Evolutionary conservation across 2,888 invertebrate species (phyloP).

Genomic region (Epinotia nisella): DNA sequence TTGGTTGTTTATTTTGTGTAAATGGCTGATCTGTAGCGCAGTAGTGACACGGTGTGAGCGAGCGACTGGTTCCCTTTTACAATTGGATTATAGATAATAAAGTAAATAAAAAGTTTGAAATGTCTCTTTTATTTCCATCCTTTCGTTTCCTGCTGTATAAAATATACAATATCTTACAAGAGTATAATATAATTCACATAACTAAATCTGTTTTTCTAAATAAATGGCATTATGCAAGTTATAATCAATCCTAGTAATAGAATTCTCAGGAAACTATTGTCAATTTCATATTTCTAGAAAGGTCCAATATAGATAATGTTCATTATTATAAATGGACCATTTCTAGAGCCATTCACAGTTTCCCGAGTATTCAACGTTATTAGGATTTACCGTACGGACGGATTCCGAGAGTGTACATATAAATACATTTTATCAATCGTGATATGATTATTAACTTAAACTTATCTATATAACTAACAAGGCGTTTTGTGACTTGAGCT

Average conservation of each 20-base stretch:
- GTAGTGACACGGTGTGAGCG: constrained; percentile 81
- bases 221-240: constrained; percentile 18
- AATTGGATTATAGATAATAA: constrained; percentile 84
- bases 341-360: too few species aligned
- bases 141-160: constrained; percentile 18
- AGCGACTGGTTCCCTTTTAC: constrained; percentile 83
- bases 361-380: not conserved
- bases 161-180: constrained; percentile 41
- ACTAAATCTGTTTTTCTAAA: not conserved
- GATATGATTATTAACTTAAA: not conserved
- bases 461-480: constrained; percentile 22
- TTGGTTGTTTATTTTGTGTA: constrained; percentile 83
- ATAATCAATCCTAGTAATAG: not conserved
- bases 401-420: constrained; percentile 9
- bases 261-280: not conserved
- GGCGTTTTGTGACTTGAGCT: constrained; percentile 30
- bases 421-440: constrained; percentile 6
- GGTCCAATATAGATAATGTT: too few species aligned
- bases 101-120: constrained; percentile 79
- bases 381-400: constrained; percentile 16
- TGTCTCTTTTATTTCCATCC: constrained; percentile 59
- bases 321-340: too few species aligned
- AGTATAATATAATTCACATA: constrained; percentile 38
- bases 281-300: too few species aligned
- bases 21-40: constrained; percentile 80